Evolutionary conservation across 2,888 invertebrate species (phyloP).

Genomic region (Parnassius apollo): DNA sequence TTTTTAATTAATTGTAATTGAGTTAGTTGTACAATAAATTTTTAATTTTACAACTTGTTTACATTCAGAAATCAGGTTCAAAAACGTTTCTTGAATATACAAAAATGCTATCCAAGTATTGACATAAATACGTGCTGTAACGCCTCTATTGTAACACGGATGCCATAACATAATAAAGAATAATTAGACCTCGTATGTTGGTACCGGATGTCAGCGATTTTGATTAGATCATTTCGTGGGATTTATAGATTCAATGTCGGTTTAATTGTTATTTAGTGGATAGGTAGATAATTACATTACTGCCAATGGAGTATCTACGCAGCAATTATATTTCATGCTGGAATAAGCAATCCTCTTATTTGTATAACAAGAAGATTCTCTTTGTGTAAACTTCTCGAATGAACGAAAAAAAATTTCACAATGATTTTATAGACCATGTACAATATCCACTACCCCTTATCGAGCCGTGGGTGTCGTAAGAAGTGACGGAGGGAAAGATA

Average conservation of each 20-base stretch:
- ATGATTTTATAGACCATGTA: no score
- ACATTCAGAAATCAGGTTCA: no score
- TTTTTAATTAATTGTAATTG: no score
- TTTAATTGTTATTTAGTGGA: constrained; percentile 23
- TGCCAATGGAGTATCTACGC: not conserved
- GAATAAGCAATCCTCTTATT: not conserved
- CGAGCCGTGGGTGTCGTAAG: no score
- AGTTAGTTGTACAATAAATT: no score
- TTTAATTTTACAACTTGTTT: no score
- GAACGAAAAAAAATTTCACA: no score
- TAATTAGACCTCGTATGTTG: constrained; percentile 35
- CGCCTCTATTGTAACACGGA: not conserved
- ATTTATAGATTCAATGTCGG: constrained; percentile 26
- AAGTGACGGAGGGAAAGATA: no score
- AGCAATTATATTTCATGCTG: not conserved
- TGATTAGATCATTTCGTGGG: constrained; percentile 37
- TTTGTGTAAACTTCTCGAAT: no score
- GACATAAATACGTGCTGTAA: constrained; percentile 37
- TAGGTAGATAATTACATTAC: not conserved
- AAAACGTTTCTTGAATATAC: not conserved
- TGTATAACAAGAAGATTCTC: no score
- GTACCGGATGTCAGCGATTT: constrained; percentile 46
- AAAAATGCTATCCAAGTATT: not conserved
- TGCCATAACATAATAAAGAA: constrained; percentile 22
- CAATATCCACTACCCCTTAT: no score